Percentiles rank a stretch among this genome's conserved stretches.
Evolutionary conservation across 2,113 vertebrate species (phyloP).

Genomic region (Cisticola juncidis): DNA sequence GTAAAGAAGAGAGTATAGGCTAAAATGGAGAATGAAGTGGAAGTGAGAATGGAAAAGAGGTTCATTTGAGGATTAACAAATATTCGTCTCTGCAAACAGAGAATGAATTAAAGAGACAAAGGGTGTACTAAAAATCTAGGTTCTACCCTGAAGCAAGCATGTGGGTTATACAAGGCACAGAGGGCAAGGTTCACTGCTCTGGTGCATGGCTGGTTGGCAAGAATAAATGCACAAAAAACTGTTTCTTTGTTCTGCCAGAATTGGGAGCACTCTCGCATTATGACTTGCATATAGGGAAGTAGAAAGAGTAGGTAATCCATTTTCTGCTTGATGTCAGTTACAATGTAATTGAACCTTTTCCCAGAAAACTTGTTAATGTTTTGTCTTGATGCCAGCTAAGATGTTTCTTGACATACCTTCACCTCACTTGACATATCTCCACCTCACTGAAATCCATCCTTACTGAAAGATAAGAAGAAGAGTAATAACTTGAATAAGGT

Average conservation of each 20-base stretch:
- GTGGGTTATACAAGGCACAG: background rate
- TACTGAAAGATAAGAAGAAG: background rate
- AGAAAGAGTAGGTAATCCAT: background rate
- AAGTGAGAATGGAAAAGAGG: background rate
- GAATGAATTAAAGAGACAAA: background rate
- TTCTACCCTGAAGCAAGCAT: background rate
- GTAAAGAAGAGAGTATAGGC: background rate
- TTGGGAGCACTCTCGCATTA: background rate
- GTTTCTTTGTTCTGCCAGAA: background rate
- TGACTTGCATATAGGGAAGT: background rate
- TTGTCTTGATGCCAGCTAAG: background rate
- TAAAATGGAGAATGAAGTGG: background rate
- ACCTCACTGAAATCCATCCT: background rate
- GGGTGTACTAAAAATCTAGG: background rate
- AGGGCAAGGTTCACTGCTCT: background rate
- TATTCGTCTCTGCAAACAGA: background rate
- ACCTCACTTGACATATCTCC: background rate
- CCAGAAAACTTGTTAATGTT: background rate
- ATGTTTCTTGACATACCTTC: background rate
- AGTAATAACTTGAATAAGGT: background rate
- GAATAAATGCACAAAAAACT: fast-evolving
- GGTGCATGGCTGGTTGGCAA: background rate
- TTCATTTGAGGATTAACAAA: background rate
- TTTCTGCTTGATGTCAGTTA: background rate
- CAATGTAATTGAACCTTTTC: background rate